Base-by-base conservation (phyloP, 2,113 vertebrate genomes). In the Acrocephalus arundinaceus region DNA sequence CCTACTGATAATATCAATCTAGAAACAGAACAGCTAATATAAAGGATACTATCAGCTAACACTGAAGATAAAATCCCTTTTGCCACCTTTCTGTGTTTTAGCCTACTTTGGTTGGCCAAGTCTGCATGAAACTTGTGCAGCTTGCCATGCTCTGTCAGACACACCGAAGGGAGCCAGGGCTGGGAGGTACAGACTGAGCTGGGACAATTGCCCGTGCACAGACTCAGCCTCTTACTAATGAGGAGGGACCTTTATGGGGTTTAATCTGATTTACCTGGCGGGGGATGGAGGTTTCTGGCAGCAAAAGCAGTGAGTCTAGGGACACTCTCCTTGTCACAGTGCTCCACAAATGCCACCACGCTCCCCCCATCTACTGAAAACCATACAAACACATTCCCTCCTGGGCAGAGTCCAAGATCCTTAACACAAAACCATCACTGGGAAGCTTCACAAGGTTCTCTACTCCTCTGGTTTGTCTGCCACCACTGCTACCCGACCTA, bases 341-440 rank as follows among this genome's bases (percentile, higher is more conserved):
- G 48, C 24, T 62, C 14, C 31, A 49, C 12, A 67, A 24, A 35
- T 6, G 8, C 48, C 35, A 52, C 21, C 13, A 23, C 0, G 0
- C 19, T 37, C 48, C 33, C 43, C 35, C 43, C 19, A 61, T 2
- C 17, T 46, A 28, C 0, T n/a, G 22, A 28, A 61, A 66, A n/a
- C 6, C 49, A 25, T 0, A 49, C 19, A 45, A 63, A n/a, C 41
- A 49, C 39, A 51, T 9, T 63, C 24, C 59, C 46, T 70, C 13
- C 28, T 4, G 5, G 52, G 52, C 37, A 58, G 23, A 89, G 17
- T 3, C 52, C 9, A 4, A 39, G 25, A 68, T 11, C 37, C 25
- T 31, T 5, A 31, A n/a, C 35, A 85, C 55, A 8, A 13, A 70
- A 31, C 16, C 46, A 39, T 9, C n/a, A 13, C 17, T 57, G 37